Evolutionary conservation across 2,888 invertebrate genomes (phyloP), one percentile per base, ranked within the genome.

Genomic region (Cryptophagus acutangulus): DNA sequence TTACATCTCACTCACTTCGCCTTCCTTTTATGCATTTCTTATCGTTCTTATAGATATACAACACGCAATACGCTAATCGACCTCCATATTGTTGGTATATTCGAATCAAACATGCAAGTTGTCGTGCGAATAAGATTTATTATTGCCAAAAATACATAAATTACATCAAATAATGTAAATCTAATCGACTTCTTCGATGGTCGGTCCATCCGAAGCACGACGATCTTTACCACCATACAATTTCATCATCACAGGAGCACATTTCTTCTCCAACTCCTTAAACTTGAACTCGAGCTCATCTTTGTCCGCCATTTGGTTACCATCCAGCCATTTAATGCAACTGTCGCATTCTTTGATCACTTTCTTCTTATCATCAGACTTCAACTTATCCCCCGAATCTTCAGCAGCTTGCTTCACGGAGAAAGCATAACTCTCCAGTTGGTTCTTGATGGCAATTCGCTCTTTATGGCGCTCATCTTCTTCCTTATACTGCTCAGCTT

Each of bases 401-500:
- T 81, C 77, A 18, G 78, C 62, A 0, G 83, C 80, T 57, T 85
- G 84, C 56, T 81, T 84, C 33, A 82, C 79, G 45, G 74, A 74
- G 64, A 82, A 86, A 13, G 78, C 74, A 64, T 86, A 87, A 20
- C 76, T 68, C 63, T 86, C 88, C 34, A 89, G 71, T 48, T 76
- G 74, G 68, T 89, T 89, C 44, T 83, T 77, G 8, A 84, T 76
- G 0, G 76, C 63, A n/a, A 88, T 77, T 28, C 79, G 73, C 51
- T 84, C 78, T 6, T 78, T 71, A 52, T 84, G 83, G 56, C 76
- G 76, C 43, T 82, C 80, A 57, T 87, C 86, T 56, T 85, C 84
- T 25, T 80, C 82, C 41, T 56, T 60, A 67, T 82, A 87, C 33
- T 69, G 71, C 58, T 87, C 86, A 0, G 87, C 86, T 48, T 87